Percentiles rank a stretch among this genome's conserved stretches.
These are phyloP conservation scores for Iguana delicatissima DNA, from an alignment of 2,797 vertebrate genomes.

Conservation along the genomic window DNA sequence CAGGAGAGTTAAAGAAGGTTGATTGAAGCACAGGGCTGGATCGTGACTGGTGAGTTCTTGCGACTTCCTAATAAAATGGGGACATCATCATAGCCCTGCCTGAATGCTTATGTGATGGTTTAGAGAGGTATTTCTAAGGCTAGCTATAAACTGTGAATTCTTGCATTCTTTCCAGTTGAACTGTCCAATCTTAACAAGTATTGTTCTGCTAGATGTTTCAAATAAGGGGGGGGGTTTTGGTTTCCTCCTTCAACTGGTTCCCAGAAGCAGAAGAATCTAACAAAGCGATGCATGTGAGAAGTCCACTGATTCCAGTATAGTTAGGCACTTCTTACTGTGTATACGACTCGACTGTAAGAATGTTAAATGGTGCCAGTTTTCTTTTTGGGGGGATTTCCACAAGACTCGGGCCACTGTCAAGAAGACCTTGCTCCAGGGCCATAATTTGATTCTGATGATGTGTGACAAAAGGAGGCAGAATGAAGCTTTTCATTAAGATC, in stretches of 20 bases:
- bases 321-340: too few species aligned
- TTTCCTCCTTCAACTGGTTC: too few species aligned
- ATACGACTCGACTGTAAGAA: not conserved
- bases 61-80: not conserved
- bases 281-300: too few species aligned
- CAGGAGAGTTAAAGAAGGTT: constrained; percentile 6
- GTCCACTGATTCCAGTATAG: too few species aligned
- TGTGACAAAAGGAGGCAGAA: not conserved
- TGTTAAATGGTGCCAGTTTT: not conserved
- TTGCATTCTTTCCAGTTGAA: not conserved
- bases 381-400: not conserved
- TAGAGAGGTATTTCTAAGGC: not conserved
- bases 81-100: too few species aligned
- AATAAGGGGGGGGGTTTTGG: not conserved
- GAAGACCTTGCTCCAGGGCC: too few species aligned
- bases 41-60: too few species aligned
- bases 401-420: not conserved
- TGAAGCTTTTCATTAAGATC: not conserved
- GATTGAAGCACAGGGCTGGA: not conserved
- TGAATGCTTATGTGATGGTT: not conserved
- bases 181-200: not conserved
- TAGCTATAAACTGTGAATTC: not conserved
- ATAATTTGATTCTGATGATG: not conserved
- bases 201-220: not conserved
- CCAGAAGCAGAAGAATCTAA: too few species aligned